Conservation (phyloP, 2,797 vertebrate genomes). For the Schizopygopsis malacanthus region DNA sequence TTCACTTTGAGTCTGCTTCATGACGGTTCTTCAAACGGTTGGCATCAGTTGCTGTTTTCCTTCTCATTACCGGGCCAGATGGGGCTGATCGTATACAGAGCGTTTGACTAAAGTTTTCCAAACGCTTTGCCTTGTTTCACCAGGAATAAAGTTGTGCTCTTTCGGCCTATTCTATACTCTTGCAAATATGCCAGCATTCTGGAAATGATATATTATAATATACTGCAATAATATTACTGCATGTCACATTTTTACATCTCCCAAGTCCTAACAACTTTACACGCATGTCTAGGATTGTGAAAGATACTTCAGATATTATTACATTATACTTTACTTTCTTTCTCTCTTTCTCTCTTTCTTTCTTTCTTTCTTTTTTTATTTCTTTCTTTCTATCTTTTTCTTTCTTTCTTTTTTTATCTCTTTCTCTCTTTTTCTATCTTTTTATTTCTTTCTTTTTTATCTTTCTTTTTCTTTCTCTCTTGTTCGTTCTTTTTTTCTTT, state of each 20-base stretch:
- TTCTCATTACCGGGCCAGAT: constrained; percentile 23
- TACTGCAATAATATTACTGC: neutral
- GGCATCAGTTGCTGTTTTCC: constrained; percentile 45
- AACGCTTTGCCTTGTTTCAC: neutral
- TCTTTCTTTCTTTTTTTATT: too few relatives aligned
- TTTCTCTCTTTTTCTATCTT: too few relatives aligned
- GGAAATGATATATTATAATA: neutral
- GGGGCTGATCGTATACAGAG: constrained; percentile 34
- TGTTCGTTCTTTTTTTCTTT: too few relatives aligned
- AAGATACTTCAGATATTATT: too few relatives aligned
- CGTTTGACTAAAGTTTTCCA: constrained; percentile 39
- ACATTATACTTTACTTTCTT: too few relatives aligned
- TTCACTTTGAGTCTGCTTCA: constrained; percentile 6
- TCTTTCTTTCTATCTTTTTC: too few relatives aligned
- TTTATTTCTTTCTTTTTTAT: too few relatives aligned
- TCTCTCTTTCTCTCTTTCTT: too few relatives aligned
- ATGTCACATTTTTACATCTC: neutral
- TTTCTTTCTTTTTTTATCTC: too few relatives aligned
- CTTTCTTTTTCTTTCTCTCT: too few relatives aligned
- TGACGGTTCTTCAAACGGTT: constrained; percentile 47
- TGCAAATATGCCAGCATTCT: neutral
- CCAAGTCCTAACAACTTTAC: neutral
- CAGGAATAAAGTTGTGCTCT: neutral
- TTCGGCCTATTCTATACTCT: neutral
- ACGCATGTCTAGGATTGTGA: neutral